Evolutionary conservation across 2,797 vertebrate species (phyloP).

Genomic region (Echiichthys vipera): DNA sequence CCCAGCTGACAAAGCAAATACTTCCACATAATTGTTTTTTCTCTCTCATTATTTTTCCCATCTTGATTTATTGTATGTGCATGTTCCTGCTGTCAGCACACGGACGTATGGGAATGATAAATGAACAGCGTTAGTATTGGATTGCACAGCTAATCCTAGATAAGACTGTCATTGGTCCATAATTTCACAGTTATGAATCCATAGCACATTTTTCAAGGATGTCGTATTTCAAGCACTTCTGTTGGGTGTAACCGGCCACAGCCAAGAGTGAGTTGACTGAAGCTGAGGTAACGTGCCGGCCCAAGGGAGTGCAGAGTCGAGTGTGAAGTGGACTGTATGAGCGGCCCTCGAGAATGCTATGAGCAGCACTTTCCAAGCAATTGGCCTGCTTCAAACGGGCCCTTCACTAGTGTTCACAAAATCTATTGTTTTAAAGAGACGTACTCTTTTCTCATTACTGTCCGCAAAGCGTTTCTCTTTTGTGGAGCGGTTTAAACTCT

Average conservation of each 20-base stretch:
- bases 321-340: no score
- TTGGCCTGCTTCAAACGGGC: no score
- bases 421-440: no score
- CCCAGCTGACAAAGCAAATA: no score
- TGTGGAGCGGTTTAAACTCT: background rate
- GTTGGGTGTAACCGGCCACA: background rate
- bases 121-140: background rate
- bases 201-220: background rate
- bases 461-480: background rate
- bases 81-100: background rate
- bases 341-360: no score
- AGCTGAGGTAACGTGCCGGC: no score
- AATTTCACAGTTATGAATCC: background rate
- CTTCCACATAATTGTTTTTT: no score
- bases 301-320: no score
- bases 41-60: background rate
- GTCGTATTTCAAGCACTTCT: background rate
- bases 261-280: no score
- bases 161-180: background rate
- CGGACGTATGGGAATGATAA: background rate
- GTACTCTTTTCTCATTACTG: no score
- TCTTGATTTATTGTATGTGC: slow-evolving; percentile 10
- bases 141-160: background rate
- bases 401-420: no score
- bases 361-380: no score